Evolutionary conservation across 2,113 vertebrate species (phyloP).

Genomic region (Cyrtonyx montezumae): DNA sequence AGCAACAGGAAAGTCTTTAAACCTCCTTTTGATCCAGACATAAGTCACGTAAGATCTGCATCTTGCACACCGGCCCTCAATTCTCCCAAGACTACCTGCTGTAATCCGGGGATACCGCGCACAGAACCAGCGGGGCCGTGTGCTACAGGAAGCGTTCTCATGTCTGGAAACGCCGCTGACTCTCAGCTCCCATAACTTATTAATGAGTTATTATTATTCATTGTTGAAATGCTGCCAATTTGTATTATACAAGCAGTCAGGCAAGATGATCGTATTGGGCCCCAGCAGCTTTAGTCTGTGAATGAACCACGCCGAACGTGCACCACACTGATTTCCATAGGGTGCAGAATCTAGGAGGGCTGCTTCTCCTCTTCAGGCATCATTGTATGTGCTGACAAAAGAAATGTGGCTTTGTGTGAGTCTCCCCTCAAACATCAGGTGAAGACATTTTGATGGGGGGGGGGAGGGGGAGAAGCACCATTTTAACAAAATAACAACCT

Average conservation of each 20-base stretch:
- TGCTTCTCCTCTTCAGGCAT: not conserved
- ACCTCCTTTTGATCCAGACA: slow-evolving; percentile 49
- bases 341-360: not conserved
- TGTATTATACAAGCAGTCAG: not conserved
- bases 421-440: not conserved
- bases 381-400: not conserved
- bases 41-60: not conserved
- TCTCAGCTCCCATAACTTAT: not conserved
- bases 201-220: not conserved
- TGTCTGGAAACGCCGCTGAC: accelerated
- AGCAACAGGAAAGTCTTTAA: slow-evolving; percentile 32
- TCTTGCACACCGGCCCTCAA: not conserved
- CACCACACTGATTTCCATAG: not conserved
- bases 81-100: not conserved
- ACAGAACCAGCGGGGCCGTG: accelerated
- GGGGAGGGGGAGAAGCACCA: not conserved
- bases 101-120: not conserved
- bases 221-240: not conserved
- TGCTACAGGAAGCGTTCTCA: accelerated
- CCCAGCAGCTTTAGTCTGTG: not conserved
- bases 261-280: not conserved
- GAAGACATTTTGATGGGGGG: not conserved
- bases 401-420: not conserved
- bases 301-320: accelerated
- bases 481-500: not conserved